Base-by-base conservation (phyloP, 2,888 invertebrate species). In the Volucella zonaria region DNA sequence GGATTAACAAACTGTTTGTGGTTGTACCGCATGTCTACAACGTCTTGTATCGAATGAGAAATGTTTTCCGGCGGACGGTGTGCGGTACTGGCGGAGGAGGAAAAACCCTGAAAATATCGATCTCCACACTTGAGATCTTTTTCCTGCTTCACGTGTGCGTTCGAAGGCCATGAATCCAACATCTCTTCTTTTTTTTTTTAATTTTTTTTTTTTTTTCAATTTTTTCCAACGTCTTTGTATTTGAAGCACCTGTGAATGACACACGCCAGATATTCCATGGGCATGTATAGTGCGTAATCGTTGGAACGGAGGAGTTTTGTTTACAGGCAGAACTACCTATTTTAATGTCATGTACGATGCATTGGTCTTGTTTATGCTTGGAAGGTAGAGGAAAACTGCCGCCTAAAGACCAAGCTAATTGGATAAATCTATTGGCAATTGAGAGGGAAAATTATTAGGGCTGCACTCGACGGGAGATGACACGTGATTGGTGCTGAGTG, bases 231-330 rank as follows among this genome's bases (percentile, higher is more conserved):
- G 56, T 66, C 52, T 68, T 82, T 86, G 81, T 78, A 74, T 86
- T 47, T 86, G 64, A 86, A 86, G 86, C 86, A 86, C 86, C 86
- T 86, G 86, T 82, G 86, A 86, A 86, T 82, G 77, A 86, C 77
- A 86, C 68, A 86, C 74, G 70, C 81, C 86, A 86, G 86, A 82
- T 80, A 80, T 66, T 73, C 66, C 23, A 61, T 40, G 6, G 43
- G 56, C 14, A 38, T 18, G 51, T 15, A 59, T 49, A 47, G 70
- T 70, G 64, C 66, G 66, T 66, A 83, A 74, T 70, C 66, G 66
- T 38, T 58, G 59, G 61, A 58, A 78, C n/a, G 47, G 45, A 49
- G 12, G 2, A 11, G 8, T 61, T 66, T 70, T 83, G 79, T 79
- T 83, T 83, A 79, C 70, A 75, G 58, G 11, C n/a, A 52, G 47